Evolutionary conservation across 2,797 vertebrate species (phyloP).

Genomic region (Apogon hyalosoma): DNA sequence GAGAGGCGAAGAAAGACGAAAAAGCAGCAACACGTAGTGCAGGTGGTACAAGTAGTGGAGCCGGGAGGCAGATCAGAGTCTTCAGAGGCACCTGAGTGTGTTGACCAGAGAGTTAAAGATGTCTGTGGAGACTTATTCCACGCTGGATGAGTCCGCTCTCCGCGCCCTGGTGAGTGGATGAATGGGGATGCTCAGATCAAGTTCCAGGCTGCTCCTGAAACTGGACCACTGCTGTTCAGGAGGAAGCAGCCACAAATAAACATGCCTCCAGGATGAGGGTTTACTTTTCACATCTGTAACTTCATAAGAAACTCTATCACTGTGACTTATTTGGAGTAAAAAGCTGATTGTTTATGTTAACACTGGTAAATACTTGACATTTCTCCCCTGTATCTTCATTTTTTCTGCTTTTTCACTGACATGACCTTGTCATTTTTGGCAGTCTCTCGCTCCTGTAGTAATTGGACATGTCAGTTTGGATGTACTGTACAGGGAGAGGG

Average conservation of each 20-base stretch:
- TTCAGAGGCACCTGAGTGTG: conserved; percentile 46
- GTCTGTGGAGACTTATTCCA: conserved; percentile 85
- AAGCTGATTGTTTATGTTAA: too few relatives aligned
- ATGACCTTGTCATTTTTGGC: too few relatives aligned
- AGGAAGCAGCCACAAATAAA: background rate
- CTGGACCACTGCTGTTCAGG: background rate
- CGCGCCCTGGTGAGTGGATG: conserved; percentile 87
- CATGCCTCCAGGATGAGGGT: too few relatives aligned
- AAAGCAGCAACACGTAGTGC: conserved; percentile 20
- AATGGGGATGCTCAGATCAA: conserved; percentile 11
- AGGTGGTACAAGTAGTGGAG: conserved; percentile 62
- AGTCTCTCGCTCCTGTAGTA: too few relatives aligned
- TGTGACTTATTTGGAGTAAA: too few relatives aligned
- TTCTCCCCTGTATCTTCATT: too few relatives aligned
- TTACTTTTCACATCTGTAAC: too few relatives aligned
- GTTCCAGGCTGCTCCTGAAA: background rate
- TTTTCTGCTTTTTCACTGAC: too few relatives aligned
- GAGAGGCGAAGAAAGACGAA: background rate
- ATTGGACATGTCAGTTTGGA: too few relatives aligned
- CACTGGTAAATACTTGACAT: too few relatives aligned
- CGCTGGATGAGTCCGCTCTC: conserved; percentile 89
- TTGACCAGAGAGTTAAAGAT: conserved; percentile 59
- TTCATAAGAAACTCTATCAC: too few relatives aligned
- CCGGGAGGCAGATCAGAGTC: conserved; percentile 9
- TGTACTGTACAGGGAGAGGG: background rate